Evolutionary conservation across 2,113 vertebrate species (phyloP).

Genomic region (Gymnorhina tibicen): DNA sequence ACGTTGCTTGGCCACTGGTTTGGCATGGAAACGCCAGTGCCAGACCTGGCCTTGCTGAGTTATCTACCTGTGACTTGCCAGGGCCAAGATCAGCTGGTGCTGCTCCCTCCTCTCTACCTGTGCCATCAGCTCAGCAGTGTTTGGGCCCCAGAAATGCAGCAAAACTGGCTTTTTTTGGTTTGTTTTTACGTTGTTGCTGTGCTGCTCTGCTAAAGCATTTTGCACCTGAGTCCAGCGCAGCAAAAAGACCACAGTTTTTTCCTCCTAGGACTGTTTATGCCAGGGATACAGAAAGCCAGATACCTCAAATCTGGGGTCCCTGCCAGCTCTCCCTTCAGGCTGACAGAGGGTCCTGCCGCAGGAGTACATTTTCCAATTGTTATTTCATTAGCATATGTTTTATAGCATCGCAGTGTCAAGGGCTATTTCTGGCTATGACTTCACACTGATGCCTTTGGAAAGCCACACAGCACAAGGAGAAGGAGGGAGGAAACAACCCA

Average conservation of each 20-base stretch:
- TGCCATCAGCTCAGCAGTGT: background rate
- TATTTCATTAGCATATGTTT: slow-evolving; percentile 61
- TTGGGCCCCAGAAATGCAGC: background rate
- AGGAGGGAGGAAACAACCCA: slow-evolving; percentile 24
- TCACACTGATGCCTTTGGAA: slow-evolving; percentile 44
- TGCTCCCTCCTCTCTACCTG: background rate
- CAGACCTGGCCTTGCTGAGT: background rate
- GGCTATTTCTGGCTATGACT: slow-evolving; percentile 59
- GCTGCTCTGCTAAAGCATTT: background rate
- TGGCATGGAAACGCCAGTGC: background rate
- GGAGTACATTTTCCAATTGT: slow-evolving; percentile 38
- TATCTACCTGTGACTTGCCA: background rate
- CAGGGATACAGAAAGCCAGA: slow-evolving; percentile 30
- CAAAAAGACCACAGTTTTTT: background rate
- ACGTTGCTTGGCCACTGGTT: background rate
- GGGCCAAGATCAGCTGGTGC: rapidly evolving
- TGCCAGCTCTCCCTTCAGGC: slow-evolving; percentile 33
- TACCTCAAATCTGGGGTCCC: background rate
- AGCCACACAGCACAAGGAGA: slow-evolving; percentile 3
- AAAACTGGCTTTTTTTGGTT: background rate
- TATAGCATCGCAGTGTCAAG: background rate
- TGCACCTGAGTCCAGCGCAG: background rate
- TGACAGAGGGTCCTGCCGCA: slow-evolving; percentile 41
- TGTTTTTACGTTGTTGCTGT: background rate
- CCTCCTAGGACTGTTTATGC: background rate